A percentile compares a stretch with the other conserved stretches of the same genome.
Evolutionary conservation across 2,888 invertebrate species (phyloP).

Genomic region (Stenodema calcarata): DNA sequence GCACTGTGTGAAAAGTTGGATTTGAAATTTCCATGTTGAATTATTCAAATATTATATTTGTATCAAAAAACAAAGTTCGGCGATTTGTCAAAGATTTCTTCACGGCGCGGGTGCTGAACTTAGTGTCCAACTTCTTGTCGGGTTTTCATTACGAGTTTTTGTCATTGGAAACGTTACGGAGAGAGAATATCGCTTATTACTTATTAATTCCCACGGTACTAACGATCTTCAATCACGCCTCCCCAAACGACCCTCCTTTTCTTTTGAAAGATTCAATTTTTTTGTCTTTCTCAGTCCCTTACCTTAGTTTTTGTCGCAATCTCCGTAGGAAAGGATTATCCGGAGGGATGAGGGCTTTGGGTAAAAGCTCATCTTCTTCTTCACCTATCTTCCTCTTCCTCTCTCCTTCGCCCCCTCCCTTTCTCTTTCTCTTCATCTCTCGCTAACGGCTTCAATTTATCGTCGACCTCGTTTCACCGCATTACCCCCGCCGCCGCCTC

Average conservation of each 20-base stretch:
- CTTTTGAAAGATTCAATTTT: neutral
- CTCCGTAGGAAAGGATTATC: neutral
- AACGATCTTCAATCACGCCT: neutral
- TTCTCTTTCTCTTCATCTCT: neutral
- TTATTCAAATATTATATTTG: no score
- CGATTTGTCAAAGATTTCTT: no score
- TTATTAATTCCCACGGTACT: neutral
- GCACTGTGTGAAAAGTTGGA: no score
- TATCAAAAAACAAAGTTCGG: no score
- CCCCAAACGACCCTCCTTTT: neutral
- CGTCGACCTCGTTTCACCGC: slow-evolving; percentile 8
- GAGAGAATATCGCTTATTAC: neutral
- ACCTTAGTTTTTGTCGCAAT: neutral
- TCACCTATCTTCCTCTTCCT: neutral
- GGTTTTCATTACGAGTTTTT: neutral
- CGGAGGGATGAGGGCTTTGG: neutral
- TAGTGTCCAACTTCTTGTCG: neutral
- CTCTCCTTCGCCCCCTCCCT: neutral
- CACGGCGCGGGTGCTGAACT: no score
- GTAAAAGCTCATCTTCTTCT: slow-evolving; percentile 1
- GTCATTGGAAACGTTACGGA: neutral
- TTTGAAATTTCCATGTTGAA: no score
- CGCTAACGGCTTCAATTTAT: slow-evolving; percentile 6
- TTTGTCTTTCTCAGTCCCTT: neutral
- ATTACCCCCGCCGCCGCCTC: neutral